A percentile compares a stretch with the other conserved stretches of the same genome.
These are phyloP conservation scores for Artibeus lituratus DNA, from an alignment of 2,797 vertebrate species.

Conservation along the genomic window DNA sequence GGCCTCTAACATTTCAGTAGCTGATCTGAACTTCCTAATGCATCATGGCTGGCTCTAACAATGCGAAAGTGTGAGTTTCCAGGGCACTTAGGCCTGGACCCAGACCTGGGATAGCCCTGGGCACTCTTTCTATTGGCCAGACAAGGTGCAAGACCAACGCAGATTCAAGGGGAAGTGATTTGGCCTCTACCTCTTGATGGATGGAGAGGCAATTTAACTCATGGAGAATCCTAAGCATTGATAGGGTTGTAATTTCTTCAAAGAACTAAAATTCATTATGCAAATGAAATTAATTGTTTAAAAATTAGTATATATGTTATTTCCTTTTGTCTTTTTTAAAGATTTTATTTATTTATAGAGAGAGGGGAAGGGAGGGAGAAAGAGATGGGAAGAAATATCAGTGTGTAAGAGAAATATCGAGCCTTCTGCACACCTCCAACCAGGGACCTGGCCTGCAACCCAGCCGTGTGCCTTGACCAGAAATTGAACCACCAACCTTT, in stretches of 20 bases:
- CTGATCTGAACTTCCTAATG: background rate
- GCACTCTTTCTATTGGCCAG: background rate
- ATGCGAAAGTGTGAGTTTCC: background rate
- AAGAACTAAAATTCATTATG: background rate
- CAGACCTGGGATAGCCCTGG: background rate
- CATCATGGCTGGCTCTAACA: background rate
- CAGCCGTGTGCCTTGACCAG: too few species aligned
- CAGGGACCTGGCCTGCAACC: too few species aligned
- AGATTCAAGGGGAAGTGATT: background rate
- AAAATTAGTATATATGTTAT: background rate
- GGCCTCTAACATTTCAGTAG: background rate
- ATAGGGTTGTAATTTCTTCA: background rate
- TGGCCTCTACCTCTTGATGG: background rate
- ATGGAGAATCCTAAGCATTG: background rate
- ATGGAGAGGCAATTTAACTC: background rate
- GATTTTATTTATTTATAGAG: too few species aligned
- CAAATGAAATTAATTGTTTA: background rate
- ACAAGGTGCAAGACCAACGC: background rate
- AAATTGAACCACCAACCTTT: too few species aligned
- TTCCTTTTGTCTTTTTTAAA: too few species aligned
- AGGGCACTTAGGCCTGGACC: background rate
- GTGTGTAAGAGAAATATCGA: too few species aligned
- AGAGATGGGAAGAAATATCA: too few species aligned
- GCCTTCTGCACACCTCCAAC: too few species aligned
- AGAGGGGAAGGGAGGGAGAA: too few species aligned